Evolutionary conservation across 1,140 invertebrate species (phyloP).

Genomic region (Drosophila chauvacae): DNA sequence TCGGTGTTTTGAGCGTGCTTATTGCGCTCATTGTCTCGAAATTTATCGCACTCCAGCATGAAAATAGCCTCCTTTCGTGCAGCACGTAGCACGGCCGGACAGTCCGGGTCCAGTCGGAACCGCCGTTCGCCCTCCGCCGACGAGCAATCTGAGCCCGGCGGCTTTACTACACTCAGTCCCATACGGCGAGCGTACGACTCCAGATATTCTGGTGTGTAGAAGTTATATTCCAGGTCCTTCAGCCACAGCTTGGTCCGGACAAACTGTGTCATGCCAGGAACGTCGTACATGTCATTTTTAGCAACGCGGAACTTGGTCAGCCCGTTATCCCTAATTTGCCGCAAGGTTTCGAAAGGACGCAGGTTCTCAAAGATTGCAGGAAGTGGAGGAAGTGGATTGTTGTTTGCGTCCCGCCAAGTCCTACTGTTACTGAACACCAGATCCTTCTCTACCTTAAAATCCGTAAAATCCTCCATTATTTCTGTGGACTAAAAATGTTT

Average conservation of each 20-base stretch:
- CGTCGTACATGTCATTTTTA: fast-evolving
- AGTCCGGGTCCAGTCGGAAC: background rate
- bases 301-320: background rate
- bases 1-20: background rate
- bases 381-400: background rate
- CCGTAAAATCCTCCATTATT: background rate
- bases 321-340: background rate
- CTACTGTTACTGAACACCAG: too few species aligned
- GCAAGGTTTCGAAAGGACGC: background rate
- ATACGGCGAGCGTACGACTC: background rate
- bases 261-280: background rate
- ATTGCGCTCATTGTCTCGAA: background rate
- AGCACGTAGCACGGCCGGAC: background rate
- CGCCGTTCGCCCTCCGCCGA: background rate
- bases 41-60: background rate
- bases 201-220: background rate
- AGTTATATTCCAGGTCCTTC: background rate
- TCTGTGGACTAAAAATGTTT: background rate
- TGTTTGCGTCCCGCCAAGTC: background rate
- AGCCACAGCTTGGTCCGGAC: background rate
- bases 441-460: background rate
- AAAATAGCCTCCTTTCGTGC: background rate
- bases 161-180: background rate
- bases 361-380: background rate
- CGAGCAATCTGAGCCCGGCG: background rate